Evolutionary conservation across 2,797 vertebrate genomes (phyloP), one percentile per base, ranked within the genome.

Genomic region (Semotilus atromaculatus): DNA sequence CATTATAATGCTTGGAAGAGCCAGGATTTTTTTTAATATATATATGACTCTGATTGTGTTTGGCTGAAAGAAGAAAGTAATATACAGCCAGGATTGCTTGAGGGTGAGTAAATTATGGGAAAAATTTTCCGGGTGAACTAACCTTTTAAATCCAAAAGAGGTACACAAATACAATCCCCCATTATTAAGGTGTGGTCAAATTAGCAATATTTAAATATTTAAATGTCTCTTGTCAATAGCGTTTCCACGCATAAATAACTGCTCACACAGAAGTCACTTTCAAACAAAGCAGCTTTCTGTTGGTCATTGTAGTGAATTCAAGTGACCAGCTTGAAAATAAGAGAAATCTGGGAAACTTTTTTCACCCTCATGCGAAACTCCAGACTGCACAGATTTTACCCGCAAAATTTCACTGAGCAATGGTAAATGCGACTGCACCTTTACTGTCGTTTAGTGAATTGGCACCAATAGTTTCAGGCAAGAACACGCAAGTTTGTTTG

Each of bases 61-160:
- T 5, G 13, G 43, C 43, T 45, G 43, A 4, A 4, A 45, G 13
- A 14, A 14, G 3, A 43, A 43, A 43, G 10, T 43, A 43, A 43
- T 43, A 4, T 13, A 43, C 40, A 43, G 11, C 40, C 4, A 43
- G 11, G 43, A 13, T 13, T 45, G 43, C 43, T 4, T 14, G 43
- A 45, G 43, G 43, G 13, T 14, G 43, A 14, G 43, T 45, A 13
- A 43, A 13, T 45, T 45, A 45, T 45, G 43, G 13, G 13, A 14
- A 4, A 14, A 3, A 16, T 45, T 45, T 45, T 1, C 16, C 16
- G 43, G 43, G 43, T 45, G 43, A 14, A 45, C 40, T 45, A 45
- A 45, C 14, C 13, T 3, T 87, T 84, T 84, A 86, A 80, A 71
- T 70, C 81, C 85, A 89, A 85, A 88, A 77, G 76, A 83, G 70